These are phyloP conservation scores for Eospalax fontanierii DNA, from an alignment of 2,797 vertebrate species.

Conservation along the genomic window DNA sequence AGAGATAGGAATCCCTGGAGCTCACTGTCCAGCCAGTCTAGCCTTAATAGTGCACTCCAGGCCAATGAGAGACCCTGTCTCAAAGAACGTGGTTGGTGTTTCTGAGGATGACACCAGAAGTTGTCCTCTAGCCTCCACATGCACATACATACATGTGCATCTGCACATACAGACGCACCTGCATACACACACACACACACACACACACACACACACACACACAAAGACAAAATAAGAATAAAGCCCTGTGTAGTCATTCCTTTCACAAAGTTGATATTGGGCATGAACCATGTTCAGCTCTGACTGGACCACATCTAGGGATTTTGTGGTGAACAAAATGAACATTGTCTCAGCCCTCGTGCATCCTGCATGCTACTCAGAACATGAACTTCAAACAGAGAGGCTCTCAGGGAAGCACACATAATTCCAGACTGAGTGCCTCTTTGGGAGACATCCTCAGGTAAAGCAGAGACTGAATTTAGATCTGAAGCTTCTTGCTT, in stretches of 20 bases:
- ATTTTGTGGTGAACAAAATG: slow-evolving; percentile 24
- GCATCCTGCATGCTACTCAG: slow-evolving; percentile 5
- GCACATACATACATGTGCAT: not conserved
- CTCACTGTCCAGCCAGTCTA: not conserved
- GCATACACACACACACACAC: too few species aligned
- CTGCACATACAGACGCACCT: too few species aligned
- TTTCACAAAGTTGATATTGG: not conserved
- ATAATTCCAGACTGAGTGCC: not conserved
- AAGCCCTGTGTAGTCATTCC: not conserved
- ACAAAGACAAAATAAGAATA: not conserved
- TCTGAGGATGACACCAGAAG: not conserved
- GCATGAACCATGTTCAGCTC: not conserved
- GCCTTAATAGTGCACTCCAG: not conserved
- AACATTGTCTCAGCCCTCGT: not conserved
- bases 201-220: too few species aligned
- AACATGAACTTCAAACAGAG: not conserved
- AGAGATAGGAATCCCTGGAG: not conserved
- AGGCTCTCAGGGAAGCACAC: not conserved
- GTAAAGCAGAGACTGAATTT: not conserved
- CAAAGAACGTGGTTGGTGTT: not conserved
- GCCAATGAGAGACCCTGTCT: not conserved
- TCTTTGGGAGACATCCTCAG: not conserved
- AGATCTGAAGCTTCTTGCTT: slow-evolving; percentile 1
- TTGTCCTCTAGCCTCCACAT: not conserved
- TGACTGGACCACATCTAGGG: not conserved